Evolutionary conservation across 2,113 vertebrate genomes (phyloP), one percentile per base, ranked within the genome.

Genomic region (Probosciger aterrimus): DNA sequence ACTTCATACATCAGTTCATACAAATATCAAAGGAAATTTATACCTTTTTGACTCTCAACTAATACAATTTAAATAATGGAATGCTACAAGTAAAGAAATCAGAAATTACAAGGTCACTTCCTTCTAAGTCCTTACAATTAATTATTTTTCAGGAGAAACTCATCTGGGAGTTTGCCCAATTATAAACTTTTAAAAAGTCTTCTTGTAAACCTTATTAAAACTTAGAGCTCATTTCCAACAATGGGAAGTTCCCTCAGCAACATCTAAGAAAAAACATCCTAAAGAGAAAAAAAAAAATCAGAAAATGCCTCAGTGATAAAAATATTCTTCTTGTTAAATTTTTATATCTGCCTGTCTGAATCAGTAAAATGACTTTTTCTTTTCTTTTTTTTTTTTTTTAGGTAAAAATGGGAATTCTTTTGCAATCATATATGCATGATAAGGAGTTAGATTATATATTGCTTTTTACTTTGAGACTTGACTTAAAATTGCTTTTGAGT

Each of bases 341-440:
- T 94, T 97, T 95, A 95, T 97, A 75, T 97, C 92, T 68, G 37
- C 86, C 93, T 68, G 37, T 85, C 92, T 94, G 95, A 64, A 98
- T 88, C 79, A 96, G 76, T 92, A 98, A 93, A 96, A 98, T 97
- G 4, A 93, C 65, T 89, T 96, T 93, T 95, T 79, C n/a, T 89
- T 22, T 11, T 33, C 9, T 57, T 57, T 33, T 57, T 20, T 17
- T 57, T 20, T 17, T 53, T 55, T 96, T 50, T 41, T 43, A 97
- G 86, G 93, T 98, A 91, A 84, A 86, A 90, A 69, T 59, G 3
- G 9, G 9, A 84, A 85, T 64, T 17, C 30, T 24, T 27, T 35
- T 71, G 46, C 5, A 88, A 81, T 78, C 15, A 95, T 95, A 82
- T 62, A 69, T 14, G 9, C 6, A 20, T 78, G 25, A 52, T 52